Evolutionary conservation across 2,797 vertebrate genomes (phyloP).

Genomic region (Gallinago nigripennis): DNA sequence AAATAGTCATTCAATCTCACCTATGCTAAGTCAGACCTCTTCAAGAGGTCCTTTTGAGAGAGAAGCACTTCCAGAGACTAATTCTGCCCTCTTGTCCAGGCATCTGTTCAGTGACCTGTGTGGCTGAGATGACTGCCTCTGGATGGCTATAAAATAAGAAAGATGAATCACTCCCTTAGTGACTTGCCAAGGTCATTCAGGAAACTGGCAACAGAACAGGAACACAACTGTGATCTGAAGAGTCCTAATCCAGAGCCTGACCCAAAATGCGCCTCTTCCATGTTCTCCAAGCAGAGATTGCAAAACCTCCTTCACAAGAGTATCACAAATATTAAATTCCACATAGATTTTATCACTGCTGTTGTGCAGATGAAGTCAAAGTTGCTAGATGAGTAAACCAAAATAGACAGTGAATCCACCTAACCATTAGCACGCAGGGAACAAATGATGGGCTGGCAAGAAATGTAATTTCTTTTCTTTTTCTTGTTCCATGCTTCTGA

Average conservation of each 20-base stretch:
- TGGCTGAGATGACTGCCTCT: not conserved
- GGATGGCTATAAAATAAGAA: not conserved
- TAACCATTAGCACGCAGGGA: fast-evolving
- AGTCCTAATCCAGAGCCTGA: not conserved
- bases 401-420: not conserved
- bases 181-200: not conserved
- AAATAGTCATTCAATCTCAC: not conserved
- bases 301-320: not conserved
- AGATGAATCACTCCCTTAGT: not conserved
- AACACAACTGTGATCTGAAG: not conserved
- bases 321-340: not conserved
- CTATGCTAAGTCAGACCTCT: not conserved
- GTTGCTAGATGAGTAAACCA: not conserved
- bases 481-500: not conserved
- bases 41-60: not conserved
- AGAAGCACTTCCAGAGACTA: not conserved
- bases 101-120: not conserved
- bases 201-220: not conserved
- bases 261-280: not conserved
- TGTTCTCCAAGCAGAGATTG: not conserved
- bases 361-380: not conserved
- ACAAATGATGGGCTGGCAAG: not conserved
- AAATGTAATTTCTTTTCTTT: not conserved
- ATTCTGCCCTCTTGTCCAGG: not conserved
- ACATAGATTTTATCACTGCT: not conserved